Evolutionary conservation across 2,797 vertebrate species (phyloP).

Genomic region (Micromesistius poutassou): DNA sequence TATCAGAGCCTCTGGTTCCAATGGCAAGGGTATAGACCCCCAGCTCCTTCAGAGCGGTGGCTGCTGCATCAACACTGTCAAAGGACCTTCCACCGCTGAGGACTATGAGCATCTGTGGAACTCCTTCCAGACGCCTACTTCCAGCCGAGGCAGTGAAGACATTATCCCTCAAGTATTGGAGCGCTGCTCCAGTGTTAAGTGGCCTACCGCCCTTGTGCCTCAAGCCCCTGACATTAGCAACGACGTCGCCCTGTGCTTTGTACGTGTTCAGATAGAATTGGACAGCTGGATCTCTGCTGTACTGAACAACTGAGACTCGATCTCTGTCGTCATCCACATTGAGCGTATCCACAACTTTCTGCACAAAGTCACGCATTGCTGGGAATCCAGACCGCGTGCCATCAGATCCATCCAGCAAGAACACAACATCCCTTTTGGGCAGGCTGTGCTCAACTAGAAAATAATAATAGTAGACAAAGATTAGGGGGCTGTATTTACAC

Average conservation of each 20-base stretch:
- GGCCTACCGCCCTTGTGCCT: slow-evolving; percentile 43
- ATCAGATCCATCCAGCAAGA: slow-evolving; percentile 29
- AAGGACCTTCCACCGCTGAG: slow-evolving; percentile 63
- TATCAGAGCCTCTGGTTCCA: slow-evolving; percentile 46
- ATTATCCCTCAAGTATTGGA: slow-evolving; percentile 49
- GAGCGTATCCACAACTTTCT: slow-evolving; percentile 75
- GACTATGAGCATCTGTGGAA: slow-evolving; percentile 56
- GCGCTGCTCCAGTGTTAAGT: slow-evolving; percentile 55
- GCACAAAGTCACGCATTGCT: slow-evolving; percentile 17
- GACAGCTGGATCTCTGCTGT: slow-evolving; percentile 71
- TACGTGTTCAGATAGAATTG: slow-evolving; percentile 79
- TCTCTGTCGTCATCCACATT: slow-evolving; percentile 74
- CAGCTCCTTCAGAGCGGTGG: slow-evolving; percentile 68
- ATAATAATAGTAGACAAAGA: neutral
- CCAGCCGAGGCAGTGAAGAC: slow-evolving; percentile 74
- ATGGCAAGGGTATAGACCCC: slow-evolving; percentile 70
- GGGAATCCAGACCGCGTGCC: neutral
- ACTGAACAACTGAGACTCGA: slow-evolving; percentile 79
- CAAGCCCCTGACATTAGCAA: slow-evolving; percentile 26
- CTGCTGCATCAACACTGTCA: slow-evolving; percentile 60
- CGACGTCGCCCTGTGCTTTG: slow-evolving; percentile 64
- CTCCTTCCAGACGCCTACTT: slow-evolving; percentile 76
- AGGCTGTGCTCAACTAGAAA: slow-evolving; percentile 13
- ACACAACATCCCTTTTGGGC: slow-evolving; percentile 6
- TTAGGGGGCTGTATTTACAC: neutral